Evolutionary conservation across 2,113 vertebrate species (phyloP).

Genomic region (Alectura lathami): DNA sequence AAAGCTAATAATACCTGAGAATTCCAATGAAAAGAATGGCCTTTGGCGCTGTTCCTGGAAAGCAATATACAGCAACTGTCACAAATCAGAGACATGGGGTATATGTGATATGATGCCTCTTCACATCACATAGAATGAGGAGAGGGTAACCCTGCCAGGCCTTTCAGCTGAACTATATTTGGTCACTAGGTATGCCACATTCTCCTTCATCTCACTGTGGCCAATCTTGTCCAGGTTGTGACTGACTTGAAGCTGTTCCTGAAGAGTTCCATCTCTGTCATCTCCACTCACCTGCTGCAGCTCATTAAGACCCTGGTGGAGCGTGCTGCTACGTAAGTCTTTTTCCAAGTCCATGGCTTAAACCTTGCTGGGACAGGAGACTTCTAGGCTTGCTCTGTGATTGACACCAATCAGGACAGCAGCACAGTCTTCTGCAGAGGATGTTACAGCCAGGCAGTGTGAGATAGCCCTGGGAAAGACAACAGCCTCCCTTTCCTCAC

Average conservation of each 20-base stretch:
- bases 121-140: neutral
- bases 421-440: neutral
- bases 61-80: neutral
- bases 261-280: slow-evolving; percentile 78
- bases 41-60: neutral
- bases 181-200: neutral
- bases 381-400: neutral
- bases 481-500: neutral
- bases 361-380: neutral
- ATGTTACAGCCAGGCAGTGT: neutral
- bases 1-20: neutral
- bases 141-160: neutral
- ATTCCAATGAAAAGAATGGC: neutral
- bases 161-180: neutral
- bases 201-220: neutral
- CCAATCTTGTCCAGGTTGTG: neutral
- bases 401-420: neutral
- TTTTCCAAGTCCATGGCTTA: rapidly evolving
- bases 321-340: slow-evolving; percentile 87
- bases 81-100: neutral
- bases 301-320: slow-evolving; percentile 91
- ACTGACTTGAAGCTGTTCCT: slow-evolving; percentile 73
- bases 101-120: neutral
- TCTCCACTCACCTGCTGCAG: slow-evolving; percentile 75
- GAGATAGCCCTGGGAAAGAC: neutral